Evolutionary conservation across 2,888 invertebrate genomes (phyloP), one percentile per base, ranked within the genome.

Genomic region (Chorisops tibialis): DNA sequence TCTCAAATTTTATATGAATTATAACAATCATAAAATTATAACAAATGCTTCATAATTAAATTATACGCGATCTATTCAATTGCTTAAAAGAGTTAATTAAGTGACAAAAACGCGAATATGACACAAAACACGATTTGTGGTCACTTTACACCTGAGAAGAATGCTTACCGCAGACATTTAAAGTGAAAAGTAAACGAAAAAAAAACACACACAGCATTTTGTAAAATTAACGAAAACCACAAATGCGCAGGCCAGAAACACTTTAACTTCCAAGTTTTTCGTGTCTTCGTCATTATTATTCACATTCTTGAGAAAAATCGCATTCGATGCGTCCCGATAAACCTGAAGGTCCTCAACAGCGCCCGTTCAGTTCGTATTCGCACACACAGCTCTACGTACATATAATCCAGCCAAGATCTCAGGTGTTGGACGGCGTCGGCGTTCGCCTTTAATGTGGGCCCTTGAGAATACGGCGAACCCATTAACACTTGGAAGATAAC

Each of bases 71-170:
- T n/a, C n/a, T n/a, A n/a, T n/a, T n/a, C n/a, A n/a, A n/a, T n/a
- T n/a, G n/a, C n/a, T n/a, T n/a, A n/a, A n/a, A n/a, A n/a, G 30
- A 56, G 30, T 56, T 56, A 56, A 56, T 56, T 56, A 56, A 56
- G 56, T 56, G 56, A 56, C 56, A 56, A 56, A 54, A 56, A 45
- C 56, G 43, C 30, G 12, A 35, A 43, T 43, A 45, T 45, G 45
- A 56, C 56, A 56, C 30, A 56, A 45, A 56, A 56, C 56, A 45
- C 35, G 21, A 30, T 45, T 45, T 56, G 56, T 30, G 56, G 56
- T 56, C 30, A 56, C 56, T 56, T 56, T 56, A 45, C 56, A 56
- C 56, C 56, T 56, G 56, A 37, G 30, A 56, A 56, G 43, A 56
- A 56, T 56, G 56, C 56, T 6, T 18, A 56, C 56, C 56, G 45